Base-by-base conservation (phyloP, 2,888 invertebrate genomes). In the Eucera pruinosa region DNA sequence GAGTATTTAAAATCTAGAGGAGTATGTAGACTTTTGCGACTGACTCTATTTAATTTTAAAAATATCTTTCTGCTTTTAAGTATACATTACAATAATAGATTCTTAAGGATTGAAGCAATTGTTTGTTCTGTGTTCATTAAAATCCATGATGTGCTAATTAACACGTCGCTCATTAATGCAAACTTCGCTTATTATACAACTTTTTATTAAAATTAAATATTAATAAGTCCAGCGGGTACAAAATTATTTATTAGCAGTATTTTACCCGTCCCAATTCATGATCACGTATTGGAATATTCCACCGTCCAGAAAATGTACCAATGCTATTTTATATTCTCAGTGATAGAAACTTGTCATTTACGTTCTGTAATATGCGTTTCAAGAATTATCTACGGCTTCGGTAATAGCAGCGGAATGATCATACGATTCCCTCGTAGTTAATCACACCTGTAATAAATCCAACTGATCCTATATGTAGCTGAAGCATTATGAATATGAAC, bases 371-470 rank as follows among this genome's bases (percentile, higher is more conserved):
- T 39, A 20, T n/a, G 33, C 41, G 55, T 69, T 52, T 23, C 64
- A 80, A 80, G 67, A 80, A 66, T 80, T 65, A 52, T 50, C 30
- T 54, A 45, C 41, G 45, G 61, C 65, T 66, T 66, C 70, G 52
- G 36, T 57, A 39, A 74, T 81, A 71, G 57, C 58, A 61, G 52
- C 30, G 41, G 68, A 57, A 73, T 47, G 76, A 78, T 81, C 81
- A 78, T 75, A 81, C 78, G 78, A 79, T 48, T 67, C 57, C 52
- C 43, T 47, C 61, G 58, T 54, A 71, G 66, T 78, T 81, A 81
- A 81, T 81, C 70, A 79, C 50, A 79, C 57, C 73, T 70, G 70
- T 67, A 81, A 79, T 79, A 70, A 79, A 79, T 82, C 62, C 52
- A 72, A 68, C 36, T 58, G 74, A 58, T 50, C 41, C 54, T 20